These are phyloP conservation scores for Beaufortia kweichowensis DNA, from an alignment of 2,113 vertebrate species.

Conservation along the genomic window DNA sequence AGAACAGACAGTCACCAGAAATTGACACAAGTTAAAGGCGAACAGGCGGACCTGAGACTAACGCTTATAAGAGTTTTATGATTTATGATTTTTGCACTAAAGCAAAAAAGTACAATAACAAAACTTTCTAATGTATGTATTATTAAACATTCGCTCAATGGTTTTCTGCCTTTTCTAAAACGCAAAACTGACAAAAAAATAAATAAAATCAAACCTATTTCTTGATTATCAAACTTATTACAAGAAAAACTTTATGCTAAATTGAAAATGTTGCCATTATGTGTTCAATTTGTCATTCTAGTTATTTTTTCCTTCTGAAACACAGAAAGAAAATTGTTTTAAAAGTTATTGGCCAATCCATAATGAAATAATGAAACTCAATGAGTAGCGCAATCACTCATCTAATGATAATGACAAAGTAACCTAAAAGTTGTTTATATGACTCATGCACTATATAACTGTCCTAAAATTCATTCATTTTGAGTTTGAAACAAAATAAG, in stretches of 20 bases:
- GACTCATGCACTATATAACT: too few species aligned
- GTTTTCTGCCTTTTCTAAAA: background rate
- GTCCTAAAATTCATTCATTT: too few species aligned
- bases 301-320: background rate
- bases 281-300: background rate
- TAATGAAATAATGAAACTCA: too few species aligned
- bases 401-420: too few species aligned
- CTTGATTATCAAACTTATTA: background rate
- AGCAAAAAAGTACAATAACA: slow-evolving; percentile 8
- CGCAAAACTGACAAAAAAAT: background rate
- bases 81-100: slow-evolving; percentile 12
- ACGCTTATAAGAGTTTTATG: background rate
- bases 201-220: background rate
- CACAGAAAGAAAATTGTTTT: background rate
- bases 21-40: slow-evolving; percentile 7
- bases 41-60: background rate
- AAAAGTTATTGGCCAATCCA: background rate
- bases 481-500: too few species aligned
- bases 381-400: too few species aligned
- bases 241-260: too few species aligned
- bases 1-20: slow-evolving; percentile 31
- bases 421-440: too few species aligned
- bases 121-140: slow-evolving; percentile 1
- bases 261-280: too few species aligned
- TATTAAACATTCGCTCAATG: background rate